Base-by-base conservation (phyloP, 2,888 invertebrate genomes). In the Graphium colonna region DNA sequence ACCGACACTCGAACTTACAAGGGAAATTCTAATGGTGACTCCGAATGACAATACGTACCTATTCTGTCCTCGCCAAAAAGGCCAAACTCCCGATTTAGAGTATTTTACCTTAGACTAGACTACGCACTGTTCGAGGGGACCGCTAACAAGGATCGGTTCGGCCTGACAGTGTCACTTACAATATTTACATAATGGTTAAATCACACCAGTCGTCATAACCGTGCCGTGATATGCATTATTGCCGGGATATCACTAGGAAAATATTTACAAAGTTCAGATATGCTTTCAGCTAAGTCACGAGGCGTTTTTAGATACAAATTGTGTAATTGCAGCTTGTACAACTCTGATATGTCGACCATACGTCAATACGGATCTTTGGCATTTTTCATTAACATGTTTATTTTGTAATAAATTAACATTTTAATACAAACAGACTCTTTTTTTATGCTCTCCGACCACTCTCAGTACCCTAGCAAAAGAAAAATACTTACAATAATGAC, bases 181-280 rank as follows among this genome's bases (percentile, higher is more conserved):
- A 68, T 78, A 79, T 79, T 72, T 78, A 79, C 78, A 75, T 59
- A 63, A 33, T 64, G 67, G 65, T 68, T 68, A 36, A 65, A 63
- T 71, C 71, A 70, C 63, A 79, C 83, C 85, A 82, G 85, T 85
- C 85, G 64, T 77, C 72, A 71, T 21, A 47, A 10, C 16, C 33
- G 38, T 21, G 21, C 5, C 33, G n/a, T n/a, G 33, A 33, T 10
- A n/a, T 21, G 86, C 88, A 86, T 88, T 79, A 81, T 85, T 86
- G 88, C 87, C 88, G 87, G 87, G 84, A 75, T 75, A 79, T 81
- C 78, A 56, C 82, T 78, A 69, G 69, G 64, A n/a, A 69, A 71
- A 57, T 60, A 60, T 60, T 60, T 60, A 59, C 60, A 62, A 53
- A 59, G 54, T 55, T 54, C 57, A 57, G 59, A 61, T 59, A 60